phyloP scores from a whole-genome alignment of 2,888 invertebrate species.

The Prostheceraeus crozeri region DNA sequence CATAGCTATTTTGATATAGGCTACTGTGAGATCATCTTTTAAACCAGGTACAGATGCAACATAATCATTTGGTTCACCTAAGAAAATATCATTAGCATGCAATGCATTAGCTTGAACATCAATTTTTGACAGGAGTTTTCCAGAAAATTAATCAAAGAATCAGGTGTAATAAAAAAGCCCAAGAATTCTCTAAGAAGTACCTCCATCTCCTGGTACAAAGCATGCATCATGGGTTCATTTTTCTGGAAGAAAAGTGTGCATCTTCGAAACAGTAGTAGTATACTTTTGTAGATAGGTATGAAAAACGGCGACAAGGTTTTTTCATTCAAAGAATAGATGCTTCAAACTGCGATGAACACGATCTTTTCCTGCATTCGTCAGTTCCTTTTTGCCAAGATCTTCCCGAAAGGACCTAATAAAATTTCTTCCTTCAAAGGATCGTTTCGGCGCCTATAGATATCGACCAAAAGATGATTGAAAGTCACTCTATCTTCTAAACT shows the following conservation, averaged over 20 bases:
- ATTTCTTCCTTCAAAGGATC: no score
- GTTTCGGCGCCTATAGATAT: neutral
- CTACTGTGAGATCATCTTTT: neutral
- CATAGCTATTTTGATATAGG: conserved; percentile 10
- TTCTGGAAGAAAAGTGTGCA: conserved; percentile 14
- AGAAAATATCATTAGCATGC: conserved; percentile 2
- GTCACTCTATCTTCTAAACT: no score
- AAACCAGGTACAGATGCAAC: neutral
- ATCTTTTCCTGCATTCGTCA: no score
- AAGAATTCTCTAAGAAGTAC: conserved; percentile 16
- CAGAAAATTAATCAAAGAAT: conserved; percentile 11
- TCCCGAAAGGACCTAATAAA: no score
- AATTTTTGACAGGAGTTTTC: neutral
- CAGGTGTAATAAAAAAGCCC: conserved; percentile 6
- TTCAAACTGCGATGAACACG: no score
- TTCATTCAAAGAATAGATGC: no score
- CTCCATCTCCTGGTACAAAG: conserved; percentile 11
- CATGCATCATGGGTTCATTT: conserved; percentile 16
- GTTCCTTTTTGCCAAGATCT: no score
- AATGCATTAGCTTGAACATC: neutral
- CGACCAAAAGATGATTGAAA: neutral
- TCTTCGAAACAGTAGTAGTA: conserved; percentile 1
- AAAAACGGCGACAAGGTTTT: no score
- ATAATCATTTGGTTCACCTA: conserved; percentile 13
- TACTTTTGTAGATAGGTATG: conserved; percentile 17